Evolutionary conservation across 2,113 vertebrate species (phyloP), one percentile per base, ranked within the genome.

Genomic region (Alligator mississippiensis): DNA sequence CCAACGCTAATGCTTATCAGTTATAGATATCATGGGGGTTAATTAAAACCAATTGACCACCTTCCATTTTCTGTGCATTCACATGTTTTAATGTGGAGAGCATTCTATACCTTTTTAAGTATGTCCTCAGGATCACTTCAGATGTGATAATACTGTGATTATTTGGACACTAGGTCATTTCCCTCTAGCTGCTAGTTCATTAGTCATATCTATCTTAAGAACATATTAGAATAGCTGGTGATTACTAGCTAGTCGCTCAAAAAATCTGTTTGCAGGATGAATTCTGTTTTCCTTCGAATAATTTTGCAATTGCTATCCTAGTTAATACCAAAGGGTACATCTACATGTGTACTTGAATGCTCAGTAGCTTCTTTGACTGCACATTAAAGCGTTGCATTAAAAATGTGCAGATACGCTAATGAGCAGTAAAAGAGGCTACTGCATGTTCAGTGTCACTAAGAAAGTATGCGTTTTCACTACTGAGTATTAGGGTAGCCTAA

Each of bases 1-100:
- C n/a, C 28, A 24, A 3, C 54, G n/a, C 5, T 57, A 34, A 54
- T 86, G 28, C 81, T 72, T 0, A 0, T 7, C 74, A 25, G 34
- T 18, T 34, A 24, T 17, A 76, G 54, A 9, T 66, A 11, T 19
- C 24, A 18, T 16, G 60, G 57, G 70, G 88, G 55, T 17, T 58
- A 47, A 24, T 21, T 70, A 30, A 78, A 77, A 28, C n/a, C 80
- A 21, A 60, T 55, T 2, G 1, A 30, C 4, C 70, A 14, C 54
- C 66, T 72, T 80, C 11, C 0, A 19, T 64, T 22, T 90, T 63
- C 24, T 9, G 2, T 83, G 13, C 62, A 16, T 62, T 77, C 72
- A 9, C 28, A 14, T 84, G 25, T 62, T 87, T 25, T 9, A 0
- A 47, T 93, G 82, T n/a, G 84, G 59, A 85, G 91, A 62, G 55